These are phyloP conservation scores for Penaeus indicus DNA, from an alignment of 1,140 invertebrate species.

Conservation along the genomic window DNA sequence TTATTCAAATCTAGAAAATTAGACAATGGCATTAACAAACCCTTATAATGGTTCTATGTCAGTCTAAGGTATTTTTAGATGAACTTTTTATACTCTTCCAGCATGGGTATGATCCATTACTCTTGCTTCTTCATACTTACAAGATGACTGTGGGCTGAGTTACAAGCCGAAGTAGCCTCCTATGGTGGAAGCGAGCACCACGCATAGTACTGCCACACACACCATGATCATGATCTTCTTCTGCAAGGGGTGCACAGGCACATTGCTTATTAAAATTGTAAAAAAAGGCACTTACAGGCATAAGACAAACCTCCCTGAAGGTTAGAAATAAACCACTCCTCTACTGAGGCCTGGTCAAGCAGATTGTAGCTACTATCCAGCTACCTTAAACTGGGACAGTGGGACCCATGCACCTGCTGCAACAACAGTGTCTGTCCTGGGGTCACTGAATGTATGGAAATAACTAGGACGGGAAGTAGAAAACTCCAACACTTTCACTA, in stretches of 20 bases:
- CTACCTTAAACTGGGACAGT: slow-evolving; percentile 60
- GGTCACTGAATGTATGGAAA: not conserved
- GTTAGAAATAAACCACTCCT: slow-evolving; percentile 43
- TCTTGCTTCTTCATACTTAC: too few species aligned
- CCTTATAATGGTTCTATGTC: too few species aligned
- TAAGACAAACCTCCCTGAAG: slow-evolving; percentile 29
- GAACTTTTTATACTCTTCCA: too few species aligned
- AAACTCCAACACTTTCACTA: too few species aligned
- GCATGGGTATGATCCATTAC: too few species aligned
- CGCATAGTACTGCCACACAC: slow-evolving; percentile 73
- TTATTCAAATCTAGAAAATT: too few species aligned
- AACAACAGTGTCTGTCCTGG: slow-evolving; percentile 33
- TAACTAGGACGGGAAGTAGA: too few species aligned
- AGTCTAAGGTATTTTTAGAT: too few species aligned
- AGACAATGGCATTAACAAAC: too few species aligned
- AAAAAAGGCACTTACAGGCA: slow-evolving; percentile 36
- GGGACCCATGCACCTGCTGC: slow-evolving; percentile 59
- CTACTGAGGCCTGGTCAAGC: slow-evolving; percentile 43
- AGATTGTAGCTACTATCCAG: slow-evolving; percentile 35
- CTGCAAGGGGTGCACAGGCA: slow-evolving; percentile 70
- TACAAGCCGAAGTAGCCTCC: slow-evolving; percentile 68
- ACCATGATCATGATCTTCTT: slow-evolving; percentile 77
- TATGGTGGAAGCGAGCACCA: slow-evolving; percentile 71
- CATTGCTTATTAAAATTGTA: slow-evolving; percentile 49
- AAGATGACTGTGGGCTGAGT: slow-evolving; percentile 7